These are phyloP conservation scores for Solea senegalensis DNA, from an alignment of 2,113 vertebrate genomes.

Conservation along the genomic window DNA sequence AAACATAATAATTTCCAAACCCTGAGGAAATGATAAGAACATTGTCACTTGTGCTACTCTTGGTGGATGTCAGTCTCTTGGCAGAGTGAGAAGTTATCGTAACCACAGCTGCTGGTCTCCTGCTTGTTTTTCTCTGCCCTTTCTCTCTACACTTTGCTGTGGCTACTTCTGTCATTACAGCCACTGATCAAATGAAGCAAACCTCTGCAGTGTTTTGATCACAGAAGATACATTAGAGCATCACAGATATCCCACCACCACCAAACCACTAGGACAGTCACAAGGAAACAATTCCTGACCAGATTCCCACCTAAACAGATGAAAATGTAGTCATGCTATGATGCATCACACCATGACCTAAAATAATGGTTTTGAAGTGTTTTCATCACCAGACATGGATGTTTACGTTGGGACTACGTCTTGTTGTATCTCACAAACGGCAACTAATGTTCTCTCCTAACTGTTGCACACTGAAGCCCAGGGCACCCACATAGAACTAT, in stretches of 20 bases:
- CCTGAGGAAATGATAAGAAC: too few species aligned
- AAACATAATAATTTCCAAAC: too few species aligned
- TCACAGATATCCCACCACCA: neutral
- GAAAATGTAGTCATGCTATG: neutral
- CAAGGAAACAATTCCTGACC: neutral
- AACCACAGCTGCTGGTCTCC: slow-evolving; percentile 2
- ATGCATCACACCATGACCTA: too few species aligned
- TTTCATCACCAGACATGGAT: too few species aligned
- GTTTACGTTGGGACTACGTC: too few species aligned
- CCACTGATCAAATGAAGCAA: slow-evolving; percentile 4
- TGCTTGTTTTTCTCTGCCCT: slow-evolving; percentile 2
- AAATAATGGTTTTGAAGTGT: too few species aligned
- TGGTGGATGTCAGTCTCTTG: slow-evolving; percentile 4
- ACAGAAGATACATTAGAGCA: neutral
- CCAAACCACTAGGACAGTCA: neutral
- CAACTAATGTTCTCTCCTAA: too few species aligned
- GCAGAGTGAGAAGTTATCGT: slow-evolving; percentile 22
- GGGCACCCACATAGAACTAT: too few species aligned
- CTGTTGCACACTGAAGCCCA: too few species aligned
- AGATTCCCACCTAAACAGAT: neutral
- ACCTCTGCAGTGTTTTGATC: neutral
- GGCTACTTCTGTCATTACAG: neutral
- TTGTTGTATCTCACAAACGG: too few species aligned
- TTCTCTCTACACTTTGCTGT: slow-evolving; percentile 5
- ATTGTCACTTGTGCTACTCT: too few species aligned